Base-by-base conservation (phyloP, 2,113 vertebrate genomes). In the Taxidea taxus region DNA sequence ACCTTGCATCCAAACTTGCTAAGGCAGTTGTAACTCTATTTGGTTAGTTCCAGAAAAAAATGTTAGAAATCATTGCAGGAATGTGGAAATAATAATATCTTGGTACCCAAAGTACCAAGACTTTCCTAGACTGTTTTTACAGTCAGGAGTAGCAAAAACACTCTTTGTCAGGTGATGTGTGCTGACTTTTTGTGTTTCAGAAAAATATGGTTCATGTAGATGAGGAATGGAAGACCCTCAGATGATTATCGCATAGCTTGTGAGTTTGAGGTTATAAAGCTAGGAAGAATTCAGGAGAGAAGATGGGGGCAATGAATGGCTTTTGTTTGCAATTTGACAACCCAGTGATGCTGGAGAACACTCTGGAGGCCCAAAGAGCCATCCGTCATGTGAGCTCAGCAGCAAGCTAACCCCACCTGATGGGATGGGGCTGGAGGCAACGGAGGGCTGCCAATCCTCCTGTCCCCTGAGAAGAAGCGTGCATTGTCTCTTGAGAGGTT, bases 311-410 rank as follows among this genome's bases (percentile, higher is more conserved):
- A 92, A 87, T 82, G 93, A 90, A 97, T 86, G 81, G 90, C 81
- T 97, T 94, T 96, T 98, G 93, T 96, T 95, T 95, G 49, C 51
- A 96, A 51, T 42, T 60, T 97, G 98, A 96, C 95, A 97, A 64
- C 47, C 72, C 9, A 12, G 47, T 82, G 87, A 96, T 86, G n/a
- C 95, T 96, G 51, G 62, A 84, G 92, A 96, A 84, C 34, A n/a
- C 97, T 85, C 97, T 81, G 51, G 94, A 91, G 75, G 27, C 77
- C 68, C 87, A 58, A 16, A 56, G 37, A 85, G 44, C 87, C 83
- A 95, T 97, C 93, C 82, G 83, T 97, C 91, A 94, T 84, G 31
- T 34, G 66, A 92, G 70, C 34, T 74, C 68, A 95, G 42, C 58
- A 91, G 95, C 87, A 42, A 83, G 84, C 86, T 90, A 95, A 96